A percentile compares a stretch with the other conserved stretches of the same genome.
Conservation (phyloP, 2,888 invertebrate species). For the Epistrophella euchroma region DNA sequence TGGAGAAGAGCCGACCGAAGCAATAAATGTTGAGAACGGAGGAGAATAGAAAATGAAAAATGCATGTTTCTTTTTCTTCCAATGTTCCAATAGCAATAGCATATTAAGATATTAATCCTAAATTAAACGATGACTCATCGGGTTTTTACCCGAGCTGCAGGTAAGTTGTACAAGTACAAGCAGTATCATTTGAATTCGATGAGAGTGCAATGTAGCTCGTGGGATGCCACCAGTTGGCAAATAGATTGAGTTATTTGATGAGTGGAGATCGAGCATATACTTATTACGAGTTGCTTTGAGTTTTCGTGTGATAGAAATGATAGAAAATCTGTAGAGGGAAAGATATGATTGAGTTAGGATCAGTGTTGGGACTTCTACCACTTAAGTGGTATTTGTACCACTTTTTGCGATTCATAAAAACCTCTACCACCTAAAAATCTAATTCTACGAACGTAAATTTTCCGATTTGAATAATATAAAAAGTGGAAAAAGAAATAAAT, state of each 20-base stretch:
- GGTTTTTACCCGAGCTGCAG: conserved; percentile 61
- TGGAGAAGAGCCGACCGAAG: neutral
- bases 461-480: no score
- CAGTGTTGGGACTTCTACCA: no score
- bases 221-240: no score
- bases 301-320: neutral
- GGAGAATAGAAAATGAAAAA: conserved; percentile 23
- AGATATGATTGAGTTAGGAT: neutral
- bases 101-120: conserved; percentile 42
- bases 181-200: neutral
- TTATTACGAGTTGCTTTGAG: conserved; percentile 2
- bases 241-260: conserved; percentile 18
- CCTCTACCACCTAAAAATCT: no score
- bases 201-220: conserved; percentile 31
- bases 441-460: no score
- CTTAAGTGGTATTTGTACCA: no score
- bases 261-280: neutral
- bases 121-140: conserved; percentile 72
- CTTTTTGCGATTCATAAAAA: no score
- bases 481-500: no score
- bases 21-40: conserved; percentile 23
- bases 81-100: conserved; percentile 7
- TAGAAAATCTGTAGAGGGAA: neutral
- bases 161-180: no score
- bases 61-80: conserved; percentile 13